Evolutionary conservation across 30 jellyfish, hydroid and myxozoan genomes (phyloP).

Genomic region (Hydractinia echinata): DNA sequence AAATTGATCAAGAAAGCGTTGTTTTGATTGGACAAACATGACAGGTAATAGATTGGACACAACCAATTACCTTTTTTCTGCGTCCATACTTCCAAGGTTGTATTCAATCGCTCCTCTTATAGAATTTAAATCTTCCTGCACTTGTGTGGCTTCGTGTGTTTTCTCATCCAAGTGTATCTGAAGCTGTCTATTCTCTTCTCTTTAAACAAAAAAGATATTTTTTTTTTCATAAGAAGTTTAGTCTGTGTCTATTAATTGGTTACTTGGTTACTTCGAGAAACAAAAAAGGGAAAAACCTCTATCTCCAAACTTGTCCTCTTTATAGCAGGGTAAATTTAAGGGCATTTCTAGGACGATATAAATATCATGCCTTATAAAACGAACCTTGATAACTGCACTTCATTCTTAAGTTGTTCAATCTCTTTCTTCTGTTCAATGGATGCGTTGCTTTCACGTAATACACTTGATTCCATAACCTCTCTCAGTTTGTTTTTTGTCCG

Average conservation of each 20-base stretch:
- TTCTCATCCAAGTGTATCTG: slow-evolving; percentile 2
- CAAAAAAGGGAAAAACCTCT: neutral
- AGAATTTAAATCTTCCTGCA: neutral
- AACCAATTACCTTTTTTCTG: slow-evolving; percentile 18
- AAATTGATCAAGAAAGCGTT: neutral
- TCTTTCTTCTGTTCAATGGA: neutral
- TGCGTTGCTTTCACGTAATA: slow-evolving; percentile 32
- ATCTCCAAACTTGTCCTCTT: too few relatives aligned
- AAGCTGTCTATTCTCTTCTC: slow-evolving; percentile 3
- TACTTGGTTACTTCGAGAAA: neutral
- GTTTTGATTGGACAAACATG: neutral
- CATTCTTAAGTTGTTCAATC: slow-evolving; percentile 7
- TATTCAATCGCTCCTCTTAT: slow-evolving; percentile 9
- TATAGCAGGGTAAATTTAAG: too few relatives aligned
- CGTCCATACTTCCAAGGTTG: slow-evolving; percentile 17
- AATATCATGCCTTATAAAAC: neutral
- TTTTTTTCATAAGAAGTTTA: too few relatives aligned
- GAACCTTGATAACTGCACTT: neutral
- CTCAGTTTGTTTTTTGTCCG: slow-evolving; percentile 48
- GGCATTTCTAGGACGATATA: too few relatives aligned
- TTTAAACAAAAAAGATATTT: neutral
- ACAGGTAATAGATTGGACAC: neutral
- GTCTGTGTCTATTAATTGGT: neutral
- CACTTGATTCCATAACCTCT: slow-evolving; percentile 50
- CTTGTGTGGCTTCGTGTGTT: neutral